phyloP scores from a whole-genome alignment of 2,113 vertebrate genomes.

The Beaufortia kweichowensis region DNA sequence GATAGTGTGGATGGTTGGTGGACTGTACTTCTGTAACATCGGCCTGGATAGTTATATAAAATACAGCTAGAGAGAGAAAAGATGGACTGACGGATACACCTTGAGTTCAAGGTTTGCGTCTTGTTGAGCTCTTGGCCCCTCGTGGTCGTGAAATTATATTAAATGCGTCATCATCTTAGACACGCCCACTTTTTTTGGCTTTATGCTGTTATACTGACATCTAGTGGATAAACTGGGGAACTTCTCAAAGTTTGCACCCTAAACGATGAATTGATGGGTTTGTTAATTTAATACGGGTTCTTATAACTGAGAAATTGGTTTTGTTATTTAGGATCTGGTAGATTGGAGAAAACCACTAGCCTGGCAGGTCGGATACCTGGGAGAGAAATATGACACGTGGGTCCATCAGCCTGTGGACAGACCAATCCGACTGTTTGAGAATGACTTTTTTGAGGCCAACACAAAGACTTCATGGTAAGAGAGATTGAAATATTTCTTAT shows the following conservation, averaged over 20 bases:
- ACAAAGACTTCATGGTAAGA: conserved; percentile 91
- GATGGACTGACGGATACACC: neutral
- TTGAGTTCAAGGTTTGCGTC: neutral
- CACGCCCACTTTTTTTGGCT: neutral
- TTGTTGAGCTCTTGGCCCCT: neutral
- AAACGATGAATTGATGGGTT: too few species aligned
- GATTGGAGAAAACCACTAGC: conserved; percentile 92
- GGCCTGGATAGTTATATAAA: neutral
- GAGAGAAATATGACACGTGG: conserved; percentile 94
- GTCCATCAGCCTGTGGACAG: conserved; percentile 93
- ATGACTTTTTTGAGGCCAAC: conserved; percentile 83
- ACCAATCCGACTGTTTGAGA: conserved; percentile 92
- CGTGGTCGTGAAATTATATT: too few species aligned
- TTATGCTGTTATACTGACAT: neutral
- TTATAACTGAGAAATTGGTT: too few species aligned
- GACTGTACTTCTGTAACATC: neutral
- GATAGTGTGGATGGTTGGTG: neutral
- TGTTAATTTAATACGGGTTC: too few species aligned
- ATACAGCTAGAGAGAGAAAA: neutral
- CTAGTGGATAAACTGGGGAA: neutral
- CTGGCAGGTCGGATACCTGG: conserved; percentile 92
- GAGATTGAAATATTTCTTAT: neutral
- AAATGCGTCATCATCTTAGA: too few species aligned
- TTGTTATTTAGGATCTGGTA: conserved; percentile 83
- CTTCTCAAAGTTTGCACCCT: neutral